Conservation (phyloP, 2,113 vertebrate genomes). For the Tympanuchus pallidicinctus region DNA sequence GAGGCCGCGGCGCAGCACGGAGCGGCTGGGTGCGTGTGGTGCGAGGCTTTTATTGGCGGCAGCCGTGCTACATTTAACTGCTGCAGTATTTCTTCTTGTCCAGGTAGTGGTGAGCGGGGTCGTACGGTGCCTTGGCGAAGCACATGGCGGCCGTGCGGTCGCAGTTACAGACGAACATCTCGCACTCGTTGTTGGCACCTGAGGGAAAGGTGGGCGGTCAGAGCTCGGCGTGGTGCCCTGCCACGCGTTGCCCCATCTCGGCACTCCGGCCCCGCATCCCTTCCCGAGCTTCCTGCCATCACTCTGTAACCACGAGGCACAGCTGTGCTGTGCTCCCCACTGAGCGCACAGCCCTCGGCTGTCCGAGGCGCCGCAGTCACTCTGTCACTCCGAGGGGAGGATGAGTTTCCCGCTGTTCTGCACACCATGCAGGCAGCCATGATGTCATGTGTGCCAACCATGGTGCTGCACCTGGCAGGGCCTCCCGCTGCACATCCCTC, state of each 20-base stretch:
- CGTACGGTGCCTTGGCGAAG: constrained; percentile 80
- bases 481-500: too few species aligned
- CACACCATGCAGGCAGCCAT: too few species aligned
- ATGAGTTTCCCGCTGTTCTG: rapidly evolving
- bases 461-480: too few species aligned
- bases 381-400: neutral
- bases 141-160: constrained; percentile 85
- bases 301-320: neutral
- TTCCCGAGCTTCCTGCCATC: too few species aligned
- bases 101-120: constrained; percentile 55
- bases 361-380: neutral
- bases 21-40: rapidly evolving
- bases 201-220: neutral
- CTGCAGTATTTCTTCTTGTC: constrained; percentile 70
- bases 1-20: neutral
- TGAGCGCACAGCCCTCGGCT: too few species aligned
- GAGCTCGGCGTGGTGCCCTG: neutral
- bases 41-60: neutral
- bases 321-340: rapidly evolving
- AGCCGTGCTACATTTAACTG: too few species aligned
- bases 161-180: constrained; percentile 85
- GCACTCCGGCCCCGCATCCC: too few species aligned
- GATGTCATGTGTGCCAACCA: too few species aligned
- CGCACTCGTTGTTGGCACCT: constrained; percentile 82
- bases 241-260: too few species aligned